A percentile compares a stretch with the other conserved stretches of the same genome.
These are phyloP conservation scores for Myzus persicae DNA, from an alignment of 1,140 invertebrate species.

Conservation along the genomic window DNA sequence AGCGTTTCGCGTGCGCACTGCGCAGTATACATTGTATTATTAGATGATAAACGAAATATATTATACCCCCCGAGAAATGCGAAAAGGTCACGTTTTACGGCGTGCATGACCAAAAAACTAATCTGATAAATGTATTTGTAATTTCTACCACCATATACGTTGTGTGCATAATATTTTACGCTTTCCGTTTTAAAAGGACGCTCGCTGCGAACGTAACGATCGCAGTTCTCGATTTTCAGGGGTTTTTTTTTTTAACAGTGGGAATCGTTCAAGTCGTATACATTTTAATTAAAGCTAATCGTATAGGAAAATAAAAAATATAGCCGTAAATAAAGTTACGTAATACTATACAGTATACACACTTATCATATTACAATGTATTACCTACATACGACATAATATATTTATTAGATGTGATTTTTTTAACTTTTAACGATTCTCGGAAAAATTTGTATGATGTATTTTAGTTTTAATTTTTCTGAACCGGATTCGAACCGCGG, in stretches of 20 bases:
- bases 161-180: neutral
- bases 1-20: neutral
- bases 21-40: neutral
- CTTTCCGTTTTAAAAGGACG: neutral
- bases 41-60: neutral
- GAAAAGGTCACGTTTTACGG: constrained; percentile 13
- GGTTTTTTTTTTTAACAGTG: neutral
- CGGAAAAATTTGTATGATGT: no score
- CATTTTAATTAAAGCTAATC: neutral
- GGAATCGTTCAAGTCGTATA: neutral
- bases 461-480: neutral
- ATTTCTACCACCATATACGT: neutral
- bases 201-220: neutral
- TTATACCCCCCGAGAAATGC: neutral
- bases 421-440: no score
- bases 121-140: constrained; percentile 30
- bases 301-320: neutral
- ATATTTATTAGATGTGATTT: no score
- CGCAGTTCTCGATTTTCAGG: neutral
- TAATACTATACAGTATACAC: neutral
- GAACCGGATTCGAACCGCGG: neutral
- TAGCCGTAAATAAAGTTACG: neutral
- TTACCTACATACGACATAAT: neutral
- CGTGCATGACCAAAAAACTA: neutral
- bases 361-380: no score